These are phyloP conservation scores for Andrena bucephala DNA, from an alignment of 2,888 invertebrate species.

Conservation along the genomic window DNA sequence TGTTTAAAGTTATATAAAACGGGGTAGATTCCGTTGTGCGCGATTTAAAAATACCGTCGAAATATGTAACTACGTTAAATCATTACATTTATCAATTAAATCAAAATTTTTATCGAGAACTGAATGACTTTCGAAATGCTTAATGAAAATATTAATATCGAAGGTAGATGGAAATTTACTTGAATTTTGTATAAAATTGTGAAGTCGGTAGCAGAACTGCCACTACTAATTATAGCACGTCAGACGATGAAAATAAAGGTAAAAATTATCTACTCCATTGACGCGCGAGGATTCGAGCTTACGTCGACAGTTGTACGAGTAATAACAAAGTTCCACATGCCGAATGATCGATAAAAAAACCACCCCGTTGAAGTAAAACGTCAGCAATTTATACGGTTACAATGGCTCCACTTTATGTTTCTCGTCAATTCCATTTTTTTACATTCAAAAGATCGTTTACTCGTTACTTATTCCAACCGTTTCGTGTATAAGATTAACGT, in stretches of 20 bases:
- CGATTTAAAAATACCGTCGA: neutral
- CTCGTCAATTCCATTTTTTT: conserved; percentile 59
- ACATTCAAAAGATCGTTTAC: conserved; percentile 36
- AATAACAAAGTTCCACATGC: conserved; percentile 70
- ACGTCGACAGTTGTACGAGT: conserved; percentile 69
- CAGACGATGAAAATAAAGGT: conserved; percentile 32
- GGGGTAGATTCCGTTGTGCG: neutral
- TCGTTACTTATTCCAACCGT: conserved; percentile 9
- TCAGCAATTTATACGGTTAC: conserved; percentile 77
- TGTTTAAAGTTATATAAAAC: conserved; percentile 36
- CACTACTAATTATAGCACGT: neutral
- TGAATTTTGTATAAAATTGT: neutral
- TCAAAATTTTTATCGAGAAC: neutral
- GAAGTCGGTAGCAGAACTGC: no score
- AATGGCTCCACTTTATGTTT: conserved; percentile 65
- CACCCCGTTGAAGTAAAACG: conserved; percentile 73
- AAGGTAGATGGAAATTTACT: neutral
- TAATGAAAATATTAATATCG: neutral
- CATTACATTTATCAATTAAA: neutral
- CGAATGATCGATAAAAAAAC: conserved; percentile 77
- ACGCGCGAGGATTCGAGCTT: conserved; percentile 44
- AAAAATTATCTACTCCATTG: conserved; percentile 54
- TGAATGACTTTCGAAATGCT: neutral
- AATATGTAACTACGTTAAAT: neutral
- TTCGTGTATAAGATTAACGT: conserved; percentile 1